Percentiles rank a stretch among this genome's conserved stretches.
phyloP scores from a whole-genome alignment of 2,888 invertebrate species.

The Xanthorhoe spadicearia region DNA sequence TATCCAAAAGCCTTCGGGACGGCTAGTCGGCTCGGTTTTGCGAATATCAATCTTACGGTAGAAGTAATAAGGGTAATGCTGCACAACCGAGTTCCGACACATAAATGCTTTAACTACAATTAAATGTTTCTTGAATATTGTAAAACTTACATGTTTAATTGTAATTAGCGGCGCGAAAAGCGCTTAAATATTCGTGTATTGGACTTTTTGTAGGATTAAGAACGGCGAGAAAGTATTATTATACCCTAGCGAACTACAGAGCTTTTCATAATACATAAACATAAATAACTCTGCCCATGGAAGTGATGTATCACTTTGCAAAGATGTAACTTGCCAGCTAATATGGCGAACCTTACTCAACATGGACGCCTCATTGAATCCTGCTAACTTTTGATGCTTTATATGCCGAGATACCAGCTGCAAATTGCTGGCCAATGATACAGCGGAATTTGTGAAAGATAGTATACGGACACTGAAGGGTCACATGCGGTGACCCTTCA shows the following conservation, averaged over 20 bases:
- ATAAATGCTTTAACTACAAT: constrained; percentile 82
- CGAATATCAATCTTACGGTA: constrained; percentile 33
- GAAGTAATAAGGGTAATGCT: constrained; percentile 34
- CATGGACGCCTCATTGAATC: constrained; percentile 21
- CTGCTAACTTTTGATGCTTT: constrained; percentile 20
- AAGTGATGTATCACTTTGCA: constrained; percentile 20
- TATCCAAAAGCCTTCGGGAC: constrained; percentile 79
- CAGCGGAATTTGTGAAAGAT: constrained; percentile 23
- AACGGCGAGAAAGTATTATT: constrained; percentile 27
- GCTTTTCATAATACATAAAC: constrained; percentile 14
- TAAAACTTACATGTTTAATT: constrained; percentile 71
- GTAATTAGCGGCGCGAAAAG: constrained; percentile 67
- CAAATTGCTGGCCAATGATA: constrained; percentile 37
- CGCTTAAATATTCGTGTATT: constrained; percentile 64
- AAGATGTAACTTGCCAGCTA: constrained; percentile 18
- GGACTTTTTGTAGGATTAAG: constrained; percentile 54
- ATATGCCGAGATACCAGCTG: constrained; percentile 13
- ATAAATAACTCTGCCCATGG: background rate
- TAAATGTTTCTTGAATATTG: constrained; percentile 79
- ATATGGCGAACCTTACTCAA: constrained; percentile 22
- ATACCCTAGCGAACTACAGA: constrained; percentile 9
- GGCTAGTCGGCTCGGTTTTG: constrained; percentile 72
- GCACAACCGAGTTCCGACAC: constrained; percentile 66
- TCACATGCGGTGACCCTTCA: constrained; percentile 5
- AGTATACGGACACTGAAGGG: background rate